Evolutionary conservation across 2,888 invertebrate genomes (phyloP).

Genomic region (Phengaris arion): DNA sequence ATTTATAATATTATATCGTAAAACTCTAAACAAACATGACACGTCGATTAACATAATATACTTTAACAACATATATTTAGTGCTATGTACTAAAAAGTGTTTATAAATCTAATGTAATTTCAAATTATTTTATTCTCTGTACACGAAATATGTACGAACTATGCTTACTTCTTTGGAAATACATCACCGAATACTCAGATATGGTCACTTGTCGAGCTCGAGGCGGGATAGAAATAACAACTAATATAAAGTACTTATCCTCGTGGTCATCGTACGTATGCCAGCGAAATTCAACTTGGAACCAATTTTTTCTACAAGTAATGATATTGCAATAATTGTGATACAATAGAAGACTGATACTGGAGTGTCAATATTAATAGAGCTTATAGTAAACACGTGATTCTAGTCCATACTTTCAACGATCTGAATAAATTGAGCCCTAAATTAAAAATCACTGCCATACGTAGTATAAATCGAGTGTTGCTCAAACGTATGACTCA

Average conservation of each 20-base stretch:
- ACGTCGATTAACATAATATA: constrained; percentile 35
- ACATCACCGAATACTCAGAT: constrained; percentile 77
- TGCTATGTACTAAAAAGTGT: constrained; percentile 39
- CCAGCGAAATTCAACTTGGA: background rate
- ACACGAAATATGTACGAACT: constrained; percentile 64
- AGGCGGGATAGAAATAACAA: constrained; percentile 67
- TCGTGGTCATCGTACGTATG: constrained; percentile 1
- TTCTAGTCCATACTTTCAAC: background rate
- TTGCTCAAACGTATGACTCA: constrained; percentile 69
- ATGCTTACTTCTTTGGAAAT: constrained; percentile 78
- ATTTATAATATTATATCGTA: constrained; percentile 43
- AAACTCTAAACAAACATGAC: constrained; percentile 44
- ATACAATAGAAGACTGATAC: background rate
- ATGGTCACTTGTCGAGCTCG: constrained; percentile 71
- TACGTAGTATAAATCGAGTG: constrained; percentile 36
- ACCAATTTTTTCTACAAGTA: background rate
- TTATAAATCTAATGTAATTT: constrained; percentile 36
- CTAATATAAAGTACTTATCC: constrained; percentile 44
- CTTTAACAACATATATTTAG: constrained; percentile 26
- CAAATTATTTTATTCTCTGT: constrained; percentile 43
- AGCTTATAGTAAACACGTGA: background rate
- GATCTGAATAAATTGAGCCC: background rate
- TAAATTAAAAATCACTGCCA: constrained; percentile 37
- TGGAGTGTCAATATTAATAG: background rate
- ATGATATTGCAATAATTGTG: background rate